Evolutionary conservation across 2,888 invertebrate genomes (phyloP).

Genomic region (Hypsopygia costalis): DNA sequence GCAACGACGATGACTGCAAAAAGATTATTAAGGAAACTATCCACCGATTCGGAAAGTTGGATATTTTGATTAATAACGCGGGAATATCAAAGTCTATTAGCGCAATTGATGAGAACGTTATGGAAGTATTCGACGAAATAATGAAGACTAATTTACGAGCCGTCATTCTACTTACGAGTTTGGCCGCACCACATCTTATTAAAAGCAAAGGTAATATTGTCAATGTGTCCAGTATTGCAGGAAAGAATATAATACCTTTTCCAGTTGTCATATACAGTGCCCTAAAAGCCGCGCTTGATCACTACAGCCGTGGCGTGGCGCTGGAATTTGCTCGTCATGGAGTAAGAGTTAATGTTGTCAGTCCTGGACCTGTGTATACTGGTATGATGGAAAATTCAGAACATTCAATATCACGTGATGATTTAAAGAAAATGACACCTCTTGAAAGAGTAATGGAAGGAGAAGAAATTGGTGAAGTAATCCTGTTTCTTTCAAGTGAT

Average conservation of each 20-base stretch:
- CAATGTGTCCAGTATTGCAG: slow-evolving; percentile 22
- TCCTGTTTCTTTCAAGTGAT: slow-evolving; percentile 18
- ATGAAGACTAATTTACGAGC: slow-evolving; percentile 24
- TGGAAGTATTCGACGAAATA: slow-evolving; percentile 20
- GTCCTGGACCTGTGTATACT: slow-evolving; percentile 53
- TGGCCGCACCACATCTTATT: slow-evolving; percentile 20
- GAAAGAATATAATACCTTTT: slow-evolving; percentile 3
- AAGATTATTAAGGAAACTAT: slow-evolving; percentile 22
- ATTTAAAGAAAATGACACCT: background rate
- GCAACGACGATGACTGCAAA: slow-evolving; percentile 17
- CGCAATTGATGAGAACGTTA: slow-evolving; percentile 12
- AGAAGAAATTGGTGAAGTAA: slow-evolving; percentile 14
- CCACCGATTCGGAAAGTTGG: slow-evolving; percentile 22
- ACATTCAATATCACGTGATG: background rate
- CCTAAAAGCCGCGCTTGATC: slow-evolving; percentile 36
- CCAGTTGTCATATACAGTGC: slow-evolving; percentile 22
- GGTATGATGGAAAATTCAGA: slow-evolving; percentile 53
- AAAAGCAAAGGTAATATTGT: slow-evolving; percentile 23
- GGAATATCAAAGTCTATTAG: slow-evolving; percentile 10
- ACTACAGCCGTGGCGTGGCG: slow-evolving; percentile 33
- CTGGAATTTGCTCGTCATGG: slow-evolving; percentile 86
- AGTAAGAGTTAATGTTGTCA: slow-evolving; percentile 82
- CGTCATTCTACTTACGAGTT: slow-evolving; percentile 18
- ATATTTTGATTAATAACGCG: slow-evolving; percentile 28
- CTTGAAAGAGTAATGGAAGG: background rate